A percentile compares a stretch with the other conserved stretches of the same genome.
These are phyloP conservation scores for Oxyruncus cristatus DNA, from an alignment of 2,113 vertebrate species.

Conservation along the genomic window DNA sequence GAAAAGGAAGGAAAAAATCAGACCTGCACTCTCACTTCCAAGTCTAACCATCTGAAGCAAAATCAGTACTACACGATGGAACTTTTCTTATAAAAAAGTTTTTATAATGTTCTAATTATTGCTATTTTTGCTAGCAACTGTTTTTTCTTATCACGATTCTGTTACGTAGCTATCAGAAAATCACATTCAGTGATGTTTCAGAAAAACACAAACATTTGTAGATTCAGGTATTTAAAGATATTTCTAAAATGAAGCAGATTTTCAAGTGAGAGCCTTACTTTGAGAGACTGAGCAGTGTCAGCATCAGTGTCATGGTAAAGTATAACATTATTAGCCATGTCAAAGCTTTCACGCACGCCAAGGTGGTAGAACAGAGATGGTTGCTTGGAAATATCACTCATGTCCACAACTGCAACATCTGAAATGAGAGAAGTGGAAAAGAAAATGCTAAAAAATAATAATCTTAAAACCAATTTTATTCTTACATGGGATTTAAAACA, in stretches of 20 bases:
- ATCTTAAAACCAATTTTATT: not conserved
- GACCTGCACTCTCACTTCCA: not conserved
- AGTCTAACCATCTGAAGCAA: not conserved
- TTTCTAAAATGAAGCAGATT: not conserved
- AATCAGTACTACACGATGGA: not conserved
- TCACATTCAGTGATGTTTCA: not conserved
- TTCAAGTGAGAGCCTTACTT: conserved; percentile 76
- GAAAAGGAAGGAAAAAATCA: not conserved
- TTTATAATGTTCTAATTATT: not conserved
- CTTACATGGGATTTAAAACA: not conserved
- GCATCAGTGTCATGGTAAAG: conserved; percentile 89
- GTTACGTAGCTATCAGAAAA: not conserved
- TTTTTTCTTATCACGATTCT: not conserved
- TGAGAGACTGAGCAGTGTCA: conserved; percentile 88
- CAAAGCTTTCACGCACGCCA: conserved; percentile 93
- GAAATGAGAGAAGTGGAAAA: conserved; percentile 16
- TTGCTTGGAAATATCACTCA: conserved; percentile 91
- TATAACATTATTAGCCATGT: conserved; percentile 95
- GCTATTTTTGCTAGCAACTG: not conserved
- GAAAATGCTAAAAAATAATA: not conserved
- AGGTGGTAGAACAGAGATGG: conserved; percentile 94
- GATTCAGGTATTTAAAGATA: not conserved
- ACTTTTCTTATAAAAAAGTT: not conserved
- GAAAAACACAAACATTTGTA: not conserved
- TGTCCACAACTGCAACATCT: conserved; percentile 96